These are phyloP conservation scores for Gymnarchus niloticus DNA, from an alignment of 2,113 vertebrate species.

Conservation along the genomic window DNA sequence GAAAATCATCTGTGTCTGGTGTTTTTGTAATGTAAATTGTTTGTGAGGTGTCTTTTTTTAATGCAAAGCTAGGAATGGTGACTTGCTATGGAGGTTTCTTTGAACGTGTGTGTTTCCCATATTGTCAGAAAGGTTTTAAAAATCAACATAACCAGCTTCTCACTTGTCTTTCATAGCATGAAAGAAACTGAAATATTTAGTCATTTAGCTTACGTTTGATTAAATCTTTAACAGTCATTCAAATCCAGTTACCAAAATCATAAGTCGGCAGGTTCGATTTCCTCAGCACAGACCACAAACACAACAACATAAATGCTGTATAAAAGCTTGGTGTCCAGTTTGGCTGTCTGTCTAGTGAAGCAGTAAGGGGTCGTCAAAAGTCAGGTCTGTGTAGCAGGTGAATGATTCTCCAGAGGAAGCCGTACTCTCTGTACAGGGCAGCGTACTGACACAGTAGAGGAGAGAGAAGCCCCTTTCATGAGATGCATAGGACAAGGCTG, in stretches of 20 bases:
- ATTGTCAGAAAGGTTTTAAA: not conserved
- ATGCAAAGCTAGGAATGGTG: not conserved
- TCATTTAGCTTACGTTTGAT: not conserved
- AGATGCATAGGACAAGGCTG: not conserved
- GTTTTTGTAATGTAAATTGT: not conserved
- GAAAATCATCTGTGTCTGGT: not conserved
- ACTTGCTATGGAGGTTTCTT: not conserved
- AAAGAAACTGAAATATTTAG: not conserved
- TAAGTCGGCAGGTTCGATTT: not conserved
- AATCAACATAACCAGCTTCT: not conserved
- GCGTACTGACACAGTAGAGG: not conserved
- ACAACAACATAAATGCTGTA: not conserved
- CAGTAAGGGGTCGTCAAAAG: not conserved
- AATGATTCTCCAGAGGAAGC: not conserved
- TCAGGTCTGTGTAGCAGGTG: not conserved
- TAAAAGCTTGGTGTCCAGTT: not conserved
- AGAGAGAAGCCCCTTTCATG: not conserved
- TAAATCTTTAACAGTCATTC: not conserved
- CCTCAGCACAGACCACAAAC: not conserved
- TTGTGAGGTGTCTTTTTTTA: not conserved
- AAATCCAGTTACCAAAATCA: not conserved
- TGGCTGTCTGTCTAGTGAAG: not conserved
- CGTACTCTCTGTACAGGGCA: not conserved
- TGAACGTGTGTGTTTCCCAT: not conserved
- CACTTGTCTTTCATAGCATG: not conserved